Evolutionary conservation across 2,113 vertebrate genomes (phyloP).

Genomic region (Crypturellus undulatus): DNA sequence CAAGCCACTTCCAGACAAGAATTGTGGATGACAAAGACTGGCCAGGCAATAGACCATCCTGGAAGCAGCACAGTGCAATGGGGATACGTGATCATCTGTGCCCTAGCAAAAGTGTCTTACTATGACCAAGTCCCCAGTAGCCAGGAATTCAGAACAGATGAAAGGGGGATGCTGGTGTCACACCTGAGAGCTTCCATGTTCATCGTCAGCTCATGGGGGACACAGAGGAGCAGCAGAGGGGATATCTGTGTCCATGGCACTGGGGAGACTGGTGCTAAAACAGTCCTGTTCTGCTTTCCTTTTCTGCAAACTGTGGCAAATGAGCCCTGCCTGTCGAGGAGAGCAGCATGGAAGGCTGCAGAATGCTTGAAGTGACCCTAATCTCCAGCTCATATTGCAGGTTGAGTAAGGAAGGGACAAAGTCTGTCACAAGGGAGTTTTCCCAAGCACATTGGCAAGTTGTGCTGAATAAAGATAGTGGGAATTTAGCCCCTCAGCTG

Average conservation of each 20-base stretch:
- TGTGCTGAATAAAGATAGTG: background rate
- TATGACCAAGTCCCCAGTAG: fast-evolving
- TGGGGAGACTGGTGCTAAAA: background rate
- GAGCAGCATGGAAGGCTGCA: fast-evolving
- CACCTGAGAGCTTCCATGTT: background rate
- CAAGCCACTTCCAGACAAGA: background rate
- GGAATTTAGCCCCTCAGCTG: background rate
- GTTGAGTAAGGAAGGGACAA: background rate
- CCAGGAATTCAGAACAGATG: background rate
- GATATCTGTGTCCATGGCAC: background rate
- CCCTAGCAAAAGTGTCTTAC: background rate
- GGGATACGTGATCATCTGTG: background rate
- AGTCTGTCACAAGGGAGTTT: background rate
- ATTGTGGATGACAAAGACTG: background rate
- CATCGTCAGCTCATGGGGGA: too few relatives aligned
- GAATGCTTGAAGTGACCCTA: background rate
- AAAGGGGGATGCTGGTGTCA: background rate
- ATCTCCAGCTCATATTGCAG: background rate
- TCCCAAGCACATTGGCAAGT: background rate
- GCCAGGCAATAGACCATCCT: background rate
- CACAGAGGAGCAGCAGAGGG: background rate
- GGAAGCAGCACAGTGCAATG: background rate
- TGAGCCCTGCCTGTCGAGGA: too few relatives aligned
- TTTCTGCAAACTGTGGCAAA: background rate
- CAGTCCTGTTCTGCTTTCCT: background rate